These are phyloP conservation scores for Protodeltote pygarga DNA, from an alignment of 2,888 invertebrate genomes.

Conservation along the genomic window DNA sequence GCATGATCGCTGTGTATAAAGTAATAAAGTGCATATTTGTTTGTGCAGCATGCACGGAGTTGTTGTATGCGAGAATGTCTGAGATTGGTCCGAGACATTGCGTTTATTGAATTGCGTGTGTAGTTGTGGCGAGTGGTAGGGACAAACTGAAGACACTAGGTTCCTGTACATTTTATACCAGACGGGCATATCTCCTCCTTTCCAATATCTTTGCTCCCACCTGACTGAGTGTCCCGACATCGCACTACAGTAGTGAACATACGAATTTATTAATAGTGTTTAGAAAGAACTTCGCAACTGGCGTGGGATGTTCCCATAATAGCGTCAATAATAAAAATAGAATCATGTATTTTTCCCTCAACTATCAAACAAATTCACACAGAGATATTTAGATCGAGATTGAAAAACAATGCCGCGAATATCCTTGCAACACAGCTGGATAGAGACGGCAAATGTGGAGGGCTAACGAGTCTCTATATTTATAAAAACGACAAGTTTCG, in stretches of 20 bases:
- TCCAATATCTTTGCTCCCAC: slow-evolving; percentile 63
- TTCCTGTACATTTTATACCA: too few relatives aligned
- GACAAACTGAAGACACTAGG: too few relatives aligned
- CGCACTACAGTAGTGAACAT: slow-evolving; percentile 33
- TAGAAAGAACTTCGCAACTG: slow-evolving; percentile 60
- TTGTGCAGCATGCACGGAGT: too few relatives aligned
- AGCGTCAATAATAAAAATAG: slow-evolving; percentile 58
- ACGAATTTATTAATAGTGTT: slow-evolving; percentile 50
- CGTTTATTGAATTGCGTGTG: too few relatives aligned
- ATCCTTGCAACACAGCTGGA: slow-evolving; percentile 46
- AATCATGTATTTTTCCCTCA: slow-evolving; percentile 46
- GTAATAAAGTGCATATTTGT: too few relatives aligned
- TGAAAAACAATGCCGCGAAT: slow-evolving; percentile 38
- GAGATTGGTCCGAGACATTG: too few relatives aligned
- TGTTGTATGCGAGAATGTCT: too few relatives aligned
- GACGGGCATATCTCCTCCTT: too few relatives aligned
- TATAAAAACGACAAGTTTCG: slow-evolving; percentile 61
- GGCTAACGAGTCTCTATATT: slow-evolving; percentile 56
- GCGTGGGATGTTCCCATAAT: slow-evolving; percentile 61
- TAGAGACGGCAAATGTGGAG: slow-evolving; percentile 51
- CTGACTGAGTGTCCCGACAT: slow-evolving; percentile 37
- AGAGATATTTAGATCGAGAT: slow-evolving; percentile 32
- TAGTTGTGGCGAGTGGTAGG: too few relatives aligned
- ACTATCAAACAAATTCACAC: slow-evolving; percentile 41
- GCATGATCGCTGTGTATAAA: too few relatives aligned